These are phyloP conservation scores for Andrena fulva DNA, from an alignment of 2,888 invertebrate genomes.

Conservation along the genomic window DNA sequence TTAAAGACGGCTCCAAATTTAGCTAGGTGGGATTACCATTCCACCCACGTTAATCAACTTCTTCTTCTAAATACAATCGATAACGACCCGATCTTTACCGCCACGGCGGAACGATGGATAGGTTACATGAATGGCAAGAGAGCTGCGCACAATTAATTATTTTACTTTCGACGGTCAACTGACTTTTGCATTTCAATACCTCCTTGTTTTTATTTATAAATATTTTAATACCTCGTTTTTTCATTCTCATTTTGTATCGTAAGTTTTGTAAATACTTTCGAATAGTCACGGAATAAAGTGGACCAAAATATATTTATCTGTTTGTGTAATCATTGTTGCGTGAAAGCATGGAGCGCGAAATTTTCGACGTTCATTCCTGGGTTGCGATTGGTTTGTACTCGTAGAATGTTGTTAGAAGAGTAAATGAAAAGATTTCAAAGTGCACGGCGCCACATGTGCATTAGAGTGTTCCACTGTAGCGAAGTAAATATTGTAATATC, in stretches of 20 bases:
- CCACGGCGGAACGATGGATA: constrained; percentile 96
- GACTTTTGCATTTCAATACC: constrained; percentile 19
- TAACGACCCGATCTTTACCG: constrained; percentile 91
- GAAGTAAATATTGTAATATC: constrained; percentile 23
- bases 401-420: background rate
- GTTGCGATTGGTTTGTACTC: background rate
- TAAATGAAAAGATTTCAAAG: background rate
- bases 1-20: constrained; percentile 96
- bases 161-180: background rate
- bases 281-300: constrained; percentile 42
- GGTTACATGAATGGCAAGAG: constrained; percentile 98
- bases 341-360: background rate
- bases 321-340: constrained; percentile 33
- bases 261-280: constrained; percentile 43
- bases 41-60: constrained; percentile 98
- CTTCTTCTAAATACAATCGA: constrained; percentile 95
- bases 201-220: constrained; percentile 19
- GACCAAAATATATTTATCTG: constrained; percentile 48
- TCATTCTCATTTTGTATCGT: constrained; percentile 31
- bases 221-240: constrained; percentile 8
- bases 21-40: constrained; percentile 99
- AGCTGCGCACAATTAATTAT: constrained; percentile 94
- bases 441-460: background rate
- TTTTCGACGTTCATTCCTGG: background rate
- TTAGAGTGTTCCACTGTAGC: background rate